These are phyloP conservation scores for Bos indicus DNA, from an alignment of 2,113 vertebrate genomes.

Conservation along the genomic window DNA sequence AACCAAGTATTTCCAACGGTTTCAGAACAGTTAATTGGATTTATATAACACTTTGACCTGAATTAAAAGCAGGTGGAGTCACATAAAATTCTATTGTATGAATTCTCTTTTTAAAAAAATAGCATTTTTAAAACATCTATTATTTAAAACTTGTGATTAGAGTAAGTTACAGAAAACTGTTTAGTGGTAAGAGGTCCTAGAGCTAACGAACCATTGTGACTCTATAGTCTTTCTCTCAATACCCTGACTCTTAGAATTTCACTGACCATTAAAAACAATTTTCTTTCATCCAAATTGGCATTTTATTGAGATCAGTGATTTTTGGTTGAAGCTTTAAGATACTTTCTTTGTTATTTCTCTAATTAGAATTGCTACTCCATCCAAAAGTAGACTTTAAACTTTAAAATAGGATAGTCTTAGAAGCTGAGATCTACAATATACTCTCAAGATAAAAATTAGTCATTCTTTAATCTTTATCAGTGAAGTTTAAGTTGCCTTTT, in stretches of 20 bases:
- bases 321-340: not conserved
- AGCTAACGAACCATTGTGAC: not conserved
- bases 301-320: not conserved
- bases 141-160: slow-evolving; percentile 24
- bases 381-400: not conserved
- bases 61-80: not conserved
- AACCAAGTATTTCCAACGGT: not conserved
- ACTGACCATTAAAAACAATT: not conserved
- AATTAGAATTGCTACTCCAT: not conserved
- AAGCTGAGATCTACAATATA: not conserved
- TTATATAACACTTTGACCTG: not conserved
- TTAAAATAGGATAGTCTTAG: not conserved
- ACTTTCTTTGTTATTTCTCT: not conserved
- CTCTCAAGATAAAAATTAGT: not conserved
- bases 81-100: not conserved
- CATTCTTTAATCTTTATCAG: not conserved
- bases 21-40: not conserved
- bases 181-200: not conserved
- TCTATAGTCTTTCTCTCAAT: not conserved
- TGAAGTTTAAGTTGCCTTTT: not conserved
- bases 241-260: not conserved
- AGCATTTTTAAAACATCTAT: not conserved
- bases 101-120: not conserved
- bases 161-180: slow-evolving; percentile 20
- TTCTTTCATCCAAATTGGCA: not conserved